Base-by-base conservation (phyloP, 2,888 invertebrate species). In the Heliconius erato region DNA sequence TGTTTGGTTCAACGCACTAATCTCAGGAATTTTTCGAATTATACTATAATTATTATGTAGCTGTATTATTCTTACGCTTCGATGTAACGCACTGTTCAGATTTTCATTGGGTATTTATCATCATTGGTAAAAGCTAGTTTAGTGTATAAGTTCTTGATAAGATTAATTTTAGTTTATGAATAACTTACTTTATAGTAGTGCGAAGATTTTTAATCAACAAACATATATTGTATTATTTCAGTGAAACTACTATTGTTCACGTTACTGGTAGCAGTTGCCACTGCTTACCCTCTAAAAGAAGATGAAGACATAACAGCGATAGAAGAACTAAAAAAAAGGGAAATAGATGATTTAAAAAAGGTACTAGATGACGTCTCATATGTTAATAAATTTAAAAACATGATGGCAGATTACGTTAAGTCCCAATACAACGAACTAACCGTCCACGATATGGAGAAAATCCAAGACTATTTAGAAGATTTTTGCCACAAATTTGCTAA, bases 401-500 rank as follows among this genome's bases (percentile, higher is more conserved):
- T 87, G 68, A 87, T 88, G 88, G 83, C 87, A 0, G 86, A 87
- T 6, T 89, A 88, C 79, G 87, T 90, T 0, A 87, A 84, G 32
- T 80, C 67, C 3, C 86, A 87, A 68, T 87, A 89, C 32, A 84
- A 80, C 0, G 84, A 89, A 49, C 80, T 90, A 4, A 87, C 87
- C 1, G 68, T 78, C 49, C 85, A 83, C 68, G 88, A 87, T 23
- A 85, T 83, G 85, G 85, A 72, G 28, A 84, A 69, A 59, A 86
- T 91, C 0, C 87, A 88, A 35, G 26, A 67, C 0, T 85, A 84
- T 1, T 65, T 91, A 7, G 90, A 90, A 79, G 88, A 88, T 0
- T 91, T 91, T 69, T 74, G 90, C 0, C 85, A 85, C 4, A 87
- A 86, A 12, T 89, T 91, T 78, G 89, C 89, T 0, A 85, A 80